Conservation (phyloP, 1,140 invertebrate genomes). For the Lasaia peninsularis region DNA sequence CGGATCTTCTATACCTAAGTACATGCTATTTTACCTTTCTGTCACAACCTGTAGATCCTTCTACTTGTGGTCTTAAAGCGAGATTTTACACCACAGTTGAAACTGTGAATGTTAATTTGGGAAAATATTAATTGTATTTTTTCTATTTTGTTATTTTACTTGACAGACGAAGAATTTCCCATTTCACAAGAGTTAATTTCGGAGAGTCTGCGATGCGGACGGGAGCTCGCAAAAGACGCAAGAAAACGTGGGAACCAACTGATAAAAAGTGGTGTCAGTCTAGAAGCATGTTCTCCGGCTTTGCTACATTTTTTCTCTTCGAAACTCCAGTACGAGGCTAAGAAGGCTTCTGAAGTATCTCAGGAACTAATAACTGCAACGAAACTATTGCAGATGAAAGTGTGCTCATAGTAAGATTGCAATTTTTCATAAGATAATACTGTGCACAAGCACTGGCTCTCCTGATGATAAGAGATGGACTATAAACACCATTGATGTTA, state of each 20-base stretch:
- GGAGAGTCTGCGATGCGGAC: conserved; percentile 50
- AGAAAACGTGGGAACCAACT: conserved; percentile 46
- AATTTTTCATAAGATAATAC: too few species aligned
- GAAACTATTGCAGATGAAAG: conserved; percentile 58
- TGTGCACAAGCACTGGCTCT: too few species aligned
- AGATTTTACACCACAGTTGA: too few species aligned
- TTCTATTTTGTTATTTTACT: too few species aligned
- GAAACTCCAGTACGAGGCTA: conserved; percentile 43
- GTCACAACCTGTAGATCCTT: too few species aligned
- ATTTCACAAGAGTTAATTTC: conserved; percentile 47
- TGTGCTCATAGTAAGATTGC: conserved; percentile 41
- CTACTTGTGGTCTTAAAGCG: too few species aligned
- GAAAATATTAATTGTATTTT: too few species aligned
- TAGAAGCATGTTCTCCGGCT: conserved; percentile 43
- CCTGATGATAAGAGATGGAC: too few species aligned
- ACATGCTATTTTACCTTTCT: too few species aligned
- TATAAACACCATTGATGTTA: too few species aligned
- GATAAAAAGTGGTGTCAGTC: conserved; percentile 43
- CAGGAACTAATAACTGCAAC: conserved; percentile 58
- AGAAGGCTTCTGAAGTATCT: conserved; percentile 46
- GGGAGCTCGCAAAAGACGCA: conserved; percentile 47
- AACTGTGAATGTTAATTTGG: too few species aligned
- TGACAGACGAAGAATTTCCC: conserved; percentile 35
- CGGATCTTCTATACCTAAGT: too few species aligned
- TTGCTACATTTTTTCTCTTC: conserved; percentile 56